Percentiles rank a stretch among this genome's conserved stretches.
Evolutionary conservation across 2,797 vertebrate species (phyloP).

Genomic region (Heteromormyrus szaboi): DNA sequence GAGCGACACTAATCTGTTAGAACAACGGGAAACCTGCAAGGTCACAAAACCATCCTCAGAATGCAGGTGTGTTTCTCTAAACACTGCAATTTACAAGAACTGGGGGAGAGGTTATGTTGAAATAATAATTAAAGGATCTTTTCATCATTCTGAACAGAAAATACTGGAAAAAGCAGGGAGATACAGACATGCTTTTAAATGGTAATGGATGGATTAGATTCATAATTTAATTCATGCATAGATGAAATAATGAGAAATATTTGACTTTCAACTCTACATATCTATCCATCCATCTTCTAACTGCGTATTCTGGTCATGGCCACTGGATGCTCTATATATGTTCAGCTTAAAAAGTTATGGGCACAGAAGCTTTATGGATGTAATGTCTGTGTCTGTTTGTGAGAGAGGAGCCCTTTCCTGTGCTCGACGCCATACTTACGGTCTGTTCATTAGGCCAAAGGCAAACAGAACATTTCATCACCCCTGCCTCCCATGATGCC

Average conservation of each 20-base stretch:
- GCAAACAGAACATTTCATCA: background rate
- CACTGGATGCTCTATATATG: background rate
- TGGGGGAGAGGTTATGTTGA: background rate
- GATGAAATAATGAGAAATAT: background rate
- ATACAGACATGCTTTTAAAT: background rate
- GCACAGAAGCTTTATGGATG: background rate
- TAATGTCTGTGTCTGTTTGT: background rate
- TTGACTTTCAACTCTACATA: background rate
- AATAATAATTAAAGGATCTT: background rate
- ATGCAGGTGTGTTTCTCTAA: background rate
- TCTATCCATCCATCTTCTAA: background rate
- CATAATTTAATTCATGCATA: background rate
- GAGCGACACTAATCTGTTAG: slow-evolving; percentile 29
- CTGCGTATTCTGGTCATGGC: background rate
- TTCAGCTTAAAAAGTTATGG: background rate
- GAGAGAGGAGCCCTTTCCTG: background rate
- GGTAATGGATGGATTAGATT: background rate
- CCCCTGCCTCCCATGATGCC: background rate
- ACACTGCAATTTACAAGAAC: background rate
- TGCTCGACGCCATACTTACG: background rate
- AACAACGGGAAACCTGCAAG: slow-evolving; percentile 18
- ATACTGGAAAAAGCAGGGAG: background rate
- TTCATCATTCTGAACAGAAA: background rate
- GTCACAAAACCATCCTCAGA: background rate
- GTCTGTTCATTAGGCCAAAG: background rate